phyloP scores from a whole-genome alignment of 2,888 invertebrate species.

The Pollenia amentaria region DNA sequence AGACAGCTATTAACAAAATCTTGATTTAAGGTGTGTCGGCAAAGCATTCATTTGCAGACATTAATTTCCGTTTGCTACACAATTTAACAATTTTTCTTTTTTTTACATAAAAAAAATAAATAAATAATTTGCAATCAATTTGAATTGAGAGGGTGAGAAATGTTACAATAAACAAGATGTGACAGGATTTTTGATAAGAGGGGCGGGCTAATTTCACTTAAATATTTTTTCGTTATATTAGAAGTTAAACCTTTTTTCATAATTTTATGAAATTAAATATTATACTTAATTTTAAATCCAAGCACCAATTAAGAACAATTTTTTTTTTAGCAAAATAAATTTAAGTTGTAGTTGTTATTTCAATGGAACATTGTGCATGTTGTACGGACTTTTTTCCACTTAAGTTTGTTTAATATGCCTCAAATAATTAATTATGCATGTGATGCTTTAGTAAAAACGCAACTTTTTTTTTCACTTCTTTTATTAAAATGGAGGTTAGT shows the following conservation, averaged over 20 bases:
- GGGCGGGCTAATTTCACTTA: not conserved
- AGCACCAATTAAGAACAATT: conserved; percentile 34
- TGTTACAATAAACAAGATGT: not conserved
- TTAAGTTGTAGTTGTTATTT: conserved; percentile 8
- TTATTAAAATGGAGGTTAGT: conserved; percentile 20
- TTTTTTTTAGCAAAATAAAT: conserved; percentile 13
- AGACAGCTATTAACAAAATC: conserved; percentile 27
- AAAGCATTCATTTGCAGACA: conserved; percentile 64
- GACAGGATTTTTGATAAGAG: not conserved
- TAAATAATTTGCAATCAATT: not conserved
- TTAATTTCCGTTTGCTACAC: conserved; percentile 67
- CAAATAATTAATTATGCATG: conserved; percentile 72
- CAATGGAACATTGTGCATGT: conserved; percentile 4
- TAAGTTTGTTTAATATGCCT: conserved; percentile 60
- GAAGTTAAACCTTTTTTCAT: not conserved
- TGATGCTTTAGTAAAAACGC: conserved; percentile 57
- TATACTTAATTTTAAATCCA: conserved; percentile 32
- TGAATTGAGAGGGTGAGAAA: conserved; percentile 1
- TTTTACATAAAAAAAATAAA: not conserved
- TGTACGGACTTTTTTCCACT: conserved; percentile 28
- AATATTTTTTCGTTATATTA: no score
- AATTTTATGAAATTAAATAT: not conserved
- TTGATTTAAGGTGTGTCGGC: conserved; percentile 38
- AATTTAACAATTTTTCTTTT: not conserved
- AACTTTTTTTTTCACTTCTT: conserved; percentile 17